Conservation (phyloP, 2,797 vertebrate species). For the Tinamus major region DNA sequence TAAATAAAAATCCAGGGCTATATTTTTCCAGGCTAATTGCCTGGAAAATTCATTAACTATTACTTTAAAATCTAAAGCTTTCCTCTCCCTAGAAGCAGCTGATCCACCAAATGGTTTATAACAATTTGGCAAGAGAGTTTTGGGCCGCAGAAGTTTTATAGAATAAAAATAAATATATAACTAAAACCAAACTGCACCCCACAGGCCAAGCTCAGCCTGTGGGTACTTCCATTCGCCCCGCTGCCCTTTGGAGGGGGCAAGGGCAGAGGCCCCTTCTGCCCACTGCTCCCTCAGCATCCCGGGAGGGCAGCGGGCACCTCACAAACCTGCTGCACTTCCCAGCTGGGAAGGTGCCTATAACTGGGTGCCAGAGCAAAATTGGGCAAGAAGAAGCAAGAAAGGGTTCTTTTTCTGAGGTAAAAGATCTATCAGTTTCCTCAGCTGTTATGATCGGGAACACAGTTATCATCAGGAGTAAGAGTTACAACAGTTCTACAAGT, state of each 20-base stretch:
- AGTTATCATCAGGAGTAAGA: neutral
- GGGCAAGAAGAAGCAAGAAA: too few relatives aligned
- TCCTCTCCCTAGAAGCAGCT: neutral
- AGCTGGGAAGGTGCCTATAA: neutral
- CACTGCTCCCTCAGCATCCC: neutral
- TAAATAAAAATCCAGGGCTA: neutral
- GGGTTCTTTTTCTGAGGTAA: neutral
- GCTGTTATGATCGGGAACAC: neutral
- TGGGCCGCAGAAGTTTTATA: neutral
- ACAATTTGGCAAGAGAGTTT: neutral
- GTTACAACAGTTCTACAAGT: neutral
- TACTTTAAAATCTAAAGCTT: neutral
- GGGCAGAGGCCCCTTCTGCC: neutral
- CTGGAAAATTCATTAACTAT: conserved; percentile 9
- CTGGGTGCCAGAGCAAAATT: neutral
- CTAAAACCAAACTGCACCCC: neutral
- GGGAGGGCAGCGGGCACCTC: neutral
- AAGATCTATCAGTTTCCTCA: neutral
- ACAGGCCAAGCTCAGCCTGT: neutral
- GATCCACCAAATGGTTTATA: neutral
- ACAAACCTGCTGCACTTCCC: neutral
- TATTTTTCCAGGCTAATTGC: neutral
- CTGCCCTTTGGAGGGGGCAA: neutral
- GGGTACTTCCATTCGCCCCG: conserved; percentile 8
- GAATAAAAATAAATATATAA: neutral